Evolutionary conservation across 2,113 vertebrate genomes (phyloP), one percentile per base, ranked within the genome.

Genomic region (Pterophyllum scalare): DNA sequence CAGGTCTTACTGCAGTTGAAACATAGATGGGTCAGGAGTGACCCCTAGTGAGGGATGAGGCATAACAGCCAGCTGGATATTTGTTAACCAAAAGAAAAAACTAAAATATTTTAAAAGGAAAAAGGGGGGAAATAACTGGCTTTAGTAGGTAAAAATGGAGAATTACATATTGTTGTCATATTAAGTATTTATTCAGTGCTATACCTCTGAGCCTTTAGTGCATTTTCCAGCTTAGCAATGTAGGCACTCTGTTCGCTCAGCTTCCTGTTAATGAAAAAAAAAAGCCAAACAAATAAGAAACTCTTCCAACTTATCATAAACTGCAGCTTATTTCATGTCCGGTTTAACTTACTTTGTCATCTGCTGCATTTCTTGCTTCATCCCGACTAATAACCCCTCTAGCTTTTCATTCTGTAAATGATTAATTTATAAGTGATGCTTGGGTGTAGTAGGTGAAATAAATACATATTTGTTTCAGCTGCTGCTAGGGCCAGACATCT

Each of bases 311-410:
- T 13, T 78, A 24, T 77, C 7, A 67, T 15, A 7, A 61, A 54
- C n/a, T 60, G 19, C 33, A 81, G 9, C 52, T 74, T 13, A 62
- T 38, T 8, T 67, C 28, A 59, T 1, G 2, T 35, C 22, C 22
- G 9, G 3, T 81, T 13, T 4, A 8, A 79, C 96, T 95, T 94
- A 98, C 98, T 95, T 86, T 79, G 96, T 94, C 33, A 97, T 87
- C 79, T 95, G 94, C 61, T 97, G 95, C 33, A 96, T 94, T 88
- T 97, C 95, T 79, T 97, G 93, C 67, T 94, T 94, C 70, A 95
- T 94, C 89, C 95, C 96, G 87, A 93, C 90, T n/a, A 97, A 89
- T 20, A 92, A 87, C 6, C 96, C 96, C 81, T 98, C 97, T 81
- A 97, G 84, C 91, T 96, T 96, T 24, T 91, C 87, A 64, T 89